Evolutionary conservation across 2,113 vertebrate species (phyloP).

Genomic region (Marmota flaviventris): DNA sequence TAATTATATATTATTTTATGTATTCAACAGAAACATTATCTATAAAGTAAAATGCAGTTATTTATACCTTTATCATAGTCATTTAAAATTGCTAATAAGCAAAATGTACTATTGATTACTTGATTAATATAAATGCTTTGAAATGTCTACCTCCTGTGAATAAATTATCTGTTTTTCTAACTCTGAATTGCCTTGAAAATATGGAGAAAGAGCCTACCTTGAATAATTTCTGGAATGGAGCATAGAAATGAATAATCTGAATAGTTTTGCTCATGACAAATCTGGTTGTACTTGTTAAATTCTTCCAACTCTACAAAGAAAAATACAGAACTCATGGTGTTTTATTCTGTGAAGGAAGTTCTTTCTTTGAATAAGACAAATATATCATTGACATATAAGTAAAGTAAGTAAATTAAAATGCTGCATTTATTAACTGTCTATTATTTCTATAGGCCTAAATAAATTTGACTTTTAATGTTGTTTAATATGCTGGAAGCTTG

Average conservation of each 20-base stretch:
- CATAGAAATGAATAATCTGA: not conserved
- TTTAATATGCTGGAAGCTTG: not conserved
- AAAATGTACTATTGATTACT: not conserved
- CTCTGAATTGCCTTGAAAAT: not conserved
- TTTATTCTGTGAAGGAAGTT: not conserved
- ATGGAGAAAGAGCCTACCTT: not conserved
- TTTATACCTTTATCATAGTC: not conserved
- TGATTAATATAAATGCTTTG: not conserved
- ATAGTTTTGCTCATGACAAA: not conserved
- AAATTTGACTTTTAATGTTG: constrained; percentile 22
- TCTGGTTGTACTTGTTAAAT: not conserved
- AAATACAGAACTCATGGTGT: not conserved
- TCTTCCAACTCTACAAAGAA: not conserved
- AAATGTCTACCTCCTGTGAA: not conserved
- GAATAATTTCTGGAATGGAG: not conserved
- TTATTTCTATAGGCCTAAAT: constrained; percentile 24
- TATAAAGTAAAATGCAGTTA: not conserved
- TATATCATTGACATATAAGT: not conserved
- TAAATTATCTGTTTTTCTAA: not conserved
- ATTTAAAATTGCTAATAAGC: constrained; percentile 3
- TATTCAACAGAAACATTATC: not conserved
- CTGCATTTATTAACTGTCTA: not conserved
- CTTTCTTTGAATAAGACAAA: not conserved
- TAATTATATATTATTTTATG: not conserved
- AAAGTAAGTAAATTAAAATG: not conserved